Evolutionary conservation across 1,140 invertebrate genomes (phyloP), one percentile per base, ranked within the genome.

Genomic region (Pseudoatta argentina): DNA sequence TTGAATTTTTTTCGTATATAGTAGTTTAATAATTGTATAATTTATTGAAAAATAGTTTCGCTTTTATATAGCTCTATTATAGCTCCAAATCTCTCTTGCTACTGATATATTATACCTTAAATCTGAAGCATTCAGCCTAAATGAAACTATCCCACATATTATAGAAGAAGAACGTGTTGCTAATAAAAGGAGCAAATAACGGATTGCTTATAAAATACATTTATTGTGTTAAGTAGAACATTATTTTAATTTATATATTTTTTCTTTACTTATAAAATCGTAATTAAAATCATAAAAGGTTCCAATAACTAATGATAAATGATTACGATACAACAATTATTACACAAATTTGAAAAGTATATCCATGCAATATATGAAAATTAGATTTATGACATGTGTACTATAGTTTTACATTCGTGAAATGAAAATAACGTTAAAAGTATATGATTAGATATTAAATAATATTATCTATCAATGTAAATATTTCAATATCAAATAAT

Each of bases 251-350:
- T 61, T 48, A 1, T 3, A 66, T 44, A 24, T 63, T 76, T 77
- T 44, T 2, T 77, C 1, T n/a, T 63, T 64, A 10, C n/a, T 66
- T 79, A 79, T 34, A 81, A 81, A 81, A 57, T 34, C 6, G 16
- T 71, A 81, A 67, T 7, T 21, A 69, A 71, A 66, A 69, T 81
- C 69, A 71, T 71, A 81, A 71, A 71, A 81, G 18, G 18, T 53
- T 69, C 21, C 7, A 69, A 27, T 71, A 69, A 55, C 21, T 2
- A 39, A 24, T 78, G 7, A 51, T 21, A 78, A 78, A 48, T 3
- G 21, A 67, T 67, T 67, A n/a, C 8, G 7, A 53, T 53, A 55
- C 21, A 39, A 39, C n/a, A 39, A 75, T 75, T 63, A 39, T 27
- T 76, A 76, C 14, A 24, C 1, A 67, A 55, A 67, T 67, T 27